Conservation (phyloP, 2,113 vertebrate species). For the Empidonax alnorum region DNA sequence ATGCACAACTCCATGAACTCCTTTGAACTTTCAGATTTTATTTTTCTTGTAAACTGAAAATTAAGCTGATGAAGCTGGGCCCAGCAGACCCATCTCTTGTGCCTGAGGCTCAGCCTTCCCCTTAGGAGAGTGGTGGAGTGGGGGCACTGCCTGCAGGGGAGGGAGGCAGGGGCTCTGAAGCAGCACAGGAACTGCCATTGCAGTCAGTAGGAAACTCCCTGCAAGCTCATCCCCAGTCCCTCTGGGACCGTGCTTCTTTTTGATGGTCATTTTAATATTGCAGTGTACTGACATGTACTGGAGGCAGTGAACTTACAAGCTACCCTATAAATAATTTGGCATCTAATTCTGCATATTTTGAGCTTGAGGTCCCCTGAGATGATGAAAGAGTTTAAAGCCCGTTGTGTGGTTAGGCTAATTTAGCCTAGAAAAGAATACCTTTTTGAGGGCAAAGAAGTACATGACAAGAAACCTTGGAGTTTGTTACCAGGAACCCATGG, state of each 20-base stretch:
- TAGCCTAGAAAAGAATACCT: constrained; percentile 16
- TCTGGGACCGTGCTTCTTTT: constrained; percentile 53
- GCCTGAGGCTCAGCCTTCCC: neutral
- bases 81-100: neutral
- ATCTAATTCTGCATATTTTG: constrained; percentile 64
- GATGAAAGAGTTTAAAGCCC: constrained; percentile 39
- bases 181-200: rapidly evolving
- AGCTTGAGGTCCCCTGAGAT: constrained; percentile 41
- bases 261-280: constrained; percentile 72
- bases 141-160: neutral
- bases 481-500: constrained; percentile 64
- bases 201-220: neutral
- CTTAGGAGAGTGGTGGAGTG: rapidly evolving
- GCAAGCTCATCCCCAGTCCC: neutral
- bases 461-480: constrained; percentile 30
- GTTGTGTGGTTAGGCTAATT: constrained; percentile 35
- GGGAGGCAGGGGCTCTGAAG: neutral
- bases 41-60: constrained; percentile 32
- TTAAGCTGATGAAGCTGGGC: neutral
- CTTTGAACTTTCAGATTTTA: constrained; percentile 50
- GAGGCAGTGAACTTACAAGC: constrained; percentile 60
- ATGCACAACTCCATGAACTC: constrained; percentile 37
- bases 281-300: constrained; percentile 57
- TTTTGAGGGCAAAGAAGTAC: neutral
- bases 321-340: constrained; percentile 67